Evolutionary conservation across 2,113 vertebrate species (phyloP).

Genomic region (Melanocharis versteri): DNA sequence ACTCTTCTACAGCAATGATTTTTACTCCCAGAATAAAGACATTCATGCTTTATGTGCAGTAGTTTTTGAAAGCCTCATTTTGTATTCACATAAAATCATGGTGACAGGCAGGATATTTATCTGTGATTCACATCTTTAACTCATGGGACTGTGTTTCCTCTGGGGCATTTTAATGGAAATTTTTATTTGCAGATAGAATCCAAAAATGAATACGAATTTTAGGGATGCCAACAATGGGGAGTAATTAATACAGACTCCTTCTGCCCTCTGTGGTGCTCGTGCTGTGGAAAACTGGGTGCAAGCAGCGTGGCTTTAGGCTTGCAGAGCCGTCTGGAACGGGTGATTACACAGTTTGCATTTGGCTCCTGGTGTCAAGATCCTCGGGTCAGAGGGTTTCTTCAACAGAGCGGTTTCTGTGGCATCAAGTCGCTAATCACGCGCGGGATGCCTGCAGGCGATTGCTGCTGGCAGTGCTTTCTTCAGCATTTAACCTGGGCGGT

Average conservation of each 20-base stretch:
- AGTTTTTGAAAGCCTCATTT: constrained; percentile 45
- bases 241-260: background rate
- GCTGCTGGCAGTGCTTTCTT: constrained; percentile 30
- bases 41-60: background rate
- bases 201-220: background rate
- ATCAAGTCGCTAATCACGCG: background rate
- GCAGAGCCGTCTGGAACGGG: background rate
- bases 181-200: constrained; percentile 30
- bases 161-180: constrained; percentile 3
- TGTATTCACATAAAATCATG: constrained; percentile 13
- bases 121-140: constrained; percentile 11
- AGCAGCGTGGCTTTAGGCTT: background rate
- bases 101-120: constrained; percentile 1
- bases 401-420: background rate
- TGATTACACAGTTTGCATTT: constrained; percentile 9
- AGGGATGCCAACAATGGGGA: background rate
- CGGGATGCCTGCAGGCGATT: background rate
- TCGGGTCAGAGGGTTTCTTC: background rate
- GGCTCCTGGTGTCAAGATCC: background rate
- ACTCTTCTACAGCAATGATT: background rate
- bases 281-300: background rate
- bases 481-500: background rate
- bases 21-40: background rate
- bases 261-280: background rate
- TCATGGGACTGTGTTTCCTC: constrained; percentile 1